Evolutionary conservation across 2,797 vertebrate genomes (phyloP).

Genomic region (Epinephelus coioides): DNA sequence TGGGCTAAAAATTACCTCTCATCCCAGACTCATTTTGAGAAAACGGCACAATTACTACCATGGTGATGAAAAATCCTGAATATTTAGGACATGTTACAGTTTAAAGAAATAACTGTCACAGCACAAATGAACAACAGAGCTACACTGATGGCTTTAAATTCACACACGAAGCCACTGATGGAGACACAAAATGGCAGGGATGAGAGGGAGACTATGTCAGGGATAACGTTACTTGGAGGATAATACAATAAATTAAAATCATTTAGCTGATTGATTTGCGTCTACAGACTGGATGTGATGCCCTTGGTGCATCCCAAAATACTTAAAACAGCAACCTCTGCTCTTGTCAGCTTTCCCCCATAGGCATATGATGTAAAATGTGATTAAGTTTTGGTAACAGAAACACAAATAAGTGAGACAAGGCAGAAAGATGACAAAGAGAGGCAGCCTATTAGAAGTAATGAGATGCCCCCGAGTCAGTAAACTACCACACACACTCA

Average conservation of each 20-base stretch:
- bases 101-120: background rate
- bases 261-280: background rate
- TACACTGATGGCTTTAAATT: slow-evolving; percentile 8
- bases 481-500: slow-evolving; percentile 46
- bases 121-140: slow-evolving; percentile 16
- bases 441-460: slow-evolving; percentile 20
- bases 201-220: background rate
- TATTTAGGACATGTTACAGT: slow-evolving; percentile 1
- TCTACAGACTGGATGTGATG: background rate
- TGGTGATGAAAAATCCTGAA: background rate
- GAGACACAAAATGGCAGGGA: background rate
- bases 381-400: background rate
- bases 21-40: background rate
- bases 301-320: background rate
- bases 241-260: background rate
- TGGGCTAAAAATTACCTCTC: background rate
- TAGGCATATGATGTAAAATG: background rate
- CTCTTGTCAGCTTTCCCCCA: slow-evolving; percentile 14
- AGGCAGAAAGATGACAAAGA: background rate
- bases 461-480: slow-evolving; percentile 33
- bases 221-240: background rate
- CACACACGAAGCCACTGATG: slow-evolving; percentile 14
- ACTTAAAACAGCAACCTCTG: slow-evolving; percentile 20
- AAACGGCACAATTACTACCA: background rate
- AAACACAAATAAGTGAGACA: background rate